These are phyloP conservation scores for Cossypha polioptera DNA, from an alignment of 2,797 vertebrate species.

Conservation along the genomic window DNA sequence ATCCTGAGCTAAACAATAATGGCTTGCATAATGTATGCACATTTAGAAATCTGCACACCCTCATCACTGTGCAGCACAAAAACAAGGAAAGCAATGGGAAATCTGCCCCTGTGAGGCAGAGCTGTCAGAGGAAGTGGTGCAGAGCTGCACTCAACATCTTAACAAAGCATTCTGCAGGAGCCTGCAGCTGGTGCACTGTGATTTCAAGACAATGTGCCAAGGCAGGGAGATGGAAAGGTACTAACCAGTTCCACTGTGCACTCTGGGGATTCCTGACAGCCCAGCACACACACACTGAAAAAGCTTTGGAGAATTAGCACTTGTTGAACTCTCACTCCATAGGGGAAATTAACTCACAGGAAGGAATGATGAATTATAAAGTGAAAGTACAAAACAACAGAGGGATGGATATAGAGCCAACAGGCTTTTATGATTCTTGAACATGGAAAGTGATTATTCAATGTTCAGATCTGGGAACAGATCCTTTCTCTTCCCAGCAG, in stretches of 20 bases:
- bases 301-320: not conserved
- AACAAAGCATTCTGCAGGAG: not conserved
- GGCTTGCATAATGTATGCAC: not conserved
- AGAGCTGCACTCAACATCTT: fast-evolving
- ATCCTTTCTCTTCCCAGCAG: not conserved
- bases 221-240: not conserved
- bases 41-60: not conserved
- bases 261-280: not conserved
- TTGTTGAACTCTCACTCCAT: not conserved
- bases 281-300: not conserved
- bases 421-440: not conserved
- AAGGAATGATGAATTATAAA: not conserved
- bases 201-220: not conserved
- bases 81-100: not conserved
- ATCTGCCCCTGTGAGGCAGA: not conserved
- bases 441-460: not conserved
- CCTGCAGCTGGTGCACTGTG: not conserved
- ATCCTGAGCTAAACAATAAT: not conserved
- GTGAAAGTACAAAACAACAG: not conserved
- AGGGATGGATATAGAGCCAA: not conserved
- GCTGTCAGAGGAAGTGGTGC: not conserved
- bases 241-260: not conserved
- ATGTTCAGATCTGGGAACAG: not conserved
- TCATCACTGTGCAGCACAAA: not conserved
- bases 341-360: not conserved